Conservation (phyloP, 2,113 vertebrate genomes). For the Rhea pennata region DNA sequence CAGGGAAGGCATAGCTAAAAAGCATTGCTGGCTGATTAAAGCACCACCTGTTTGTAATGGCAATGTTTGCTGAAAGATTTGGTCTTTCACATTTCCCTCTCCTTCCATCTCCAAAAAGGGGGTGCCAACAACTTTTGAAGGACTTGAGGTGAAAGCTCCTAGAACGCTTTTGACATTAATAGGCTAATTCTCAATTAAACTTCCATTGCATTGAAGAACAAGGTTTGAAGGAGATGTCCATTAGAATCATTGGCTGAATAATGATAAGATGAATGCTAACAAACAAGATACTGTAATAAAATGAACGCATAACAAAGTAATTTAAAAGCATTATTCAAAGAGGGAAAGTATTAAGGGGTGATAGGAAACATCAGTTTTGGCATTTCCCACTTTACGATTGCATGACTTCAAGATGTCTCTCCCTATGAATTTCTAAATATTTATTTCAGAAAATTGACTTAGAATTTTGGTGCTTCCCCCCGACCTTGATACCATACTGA, state of each 20-base stretch:
- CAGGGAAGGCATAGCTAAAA: background rate
- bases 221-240: background rate
- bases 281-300: background rate
- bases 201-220: background rate
- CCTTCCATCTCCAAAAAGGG: background rate
- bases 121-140: background rate
- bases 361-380: background rate
- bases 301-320: no score
- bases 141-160: background rate
- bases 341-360: background rate
- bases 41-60: background rate
- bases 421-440: no score
- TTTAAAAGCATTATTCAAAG: background rate
- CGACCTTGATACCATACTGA: no score
- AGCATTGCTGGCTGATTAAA: background rate
- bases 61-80: background rate
- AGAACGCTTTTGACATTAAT: background rate
- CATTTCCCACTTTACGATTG: background rate
- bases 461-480: background rate
- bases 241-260: background rate
- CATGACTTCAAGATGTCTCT: background rate
- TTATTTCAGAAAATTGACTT: background rate
- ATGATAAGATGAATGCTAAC: background rate
- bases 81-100: background rate
- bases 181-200: background rate